Percentiles rank a stretch among this genome's conserved stretches.
Evolutionary conservation across 2,113 vertebrate species (phyloP).

Genomic region (Jacana jacana): DNA sequence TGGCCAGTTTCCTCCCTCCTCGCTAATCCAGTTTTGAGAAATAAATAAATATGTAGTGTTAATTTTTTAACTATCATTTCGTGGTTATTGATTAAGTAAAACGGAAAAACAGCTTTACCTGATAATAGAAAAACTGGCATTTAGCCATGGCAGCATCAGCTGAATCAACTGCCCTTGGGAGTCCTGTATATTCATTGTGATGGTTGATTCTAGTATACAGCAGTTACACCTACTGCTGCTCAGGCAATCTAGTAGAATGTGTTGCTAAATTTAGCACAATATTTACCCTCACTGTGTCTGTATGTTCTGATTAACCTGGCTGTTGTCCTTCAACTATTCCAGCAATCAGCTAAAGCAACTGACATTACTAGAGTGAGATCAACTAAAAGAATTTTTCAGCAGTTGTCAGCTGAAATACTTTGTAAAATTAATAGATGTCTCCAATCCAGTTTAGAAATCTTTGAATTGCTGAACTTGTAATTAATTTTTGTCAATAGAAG

Average conservation of each 20-base stretch:
- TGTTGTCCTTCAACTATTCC: not conserved
- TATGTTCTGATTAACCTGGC: constrained; percentile 25
- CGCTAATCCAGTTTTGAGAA: not conserved
- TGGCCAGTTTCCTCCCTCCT: not conserved
- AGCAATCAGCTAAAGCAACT: not conserved
- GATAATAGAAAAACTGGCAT: not conserved
- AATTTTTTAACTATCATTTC: not conserved
- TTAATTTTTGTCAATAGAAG: not conserved
- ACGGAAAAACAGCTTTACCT: not conserved
- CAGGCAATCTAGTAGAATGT: not conserved
- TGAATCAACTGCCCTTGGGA: constrained; percentile 29
- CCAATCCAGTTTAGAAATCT: not conserved
- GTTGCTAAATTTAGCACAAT: constrained; percentile 51
- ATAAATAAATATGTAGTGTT: not conserved
- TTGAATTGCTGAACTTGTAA: not conserved
- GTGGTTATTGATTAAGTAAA: not conserved
- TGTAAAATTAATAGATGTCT: not conserved
- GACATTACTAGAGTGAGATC: not conserved
- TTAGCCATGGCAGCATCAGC: not conserved
- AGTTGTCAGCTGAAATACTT: not conserved
- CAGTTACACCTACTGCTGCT: not conserved
- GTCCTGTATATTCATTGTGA: not conserved
- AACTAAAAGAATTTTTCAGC: not conserved
- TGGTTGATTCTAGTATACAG: not conserved
- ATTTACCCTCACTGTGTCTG: not conserved